A percentile compares a stretch with the other conserved stretches of the same genome.
phyloP scores from a whole-genome alignment of 2,888 invertebrate genomes.

The Drosophila nr. perissopoda region DNA sequence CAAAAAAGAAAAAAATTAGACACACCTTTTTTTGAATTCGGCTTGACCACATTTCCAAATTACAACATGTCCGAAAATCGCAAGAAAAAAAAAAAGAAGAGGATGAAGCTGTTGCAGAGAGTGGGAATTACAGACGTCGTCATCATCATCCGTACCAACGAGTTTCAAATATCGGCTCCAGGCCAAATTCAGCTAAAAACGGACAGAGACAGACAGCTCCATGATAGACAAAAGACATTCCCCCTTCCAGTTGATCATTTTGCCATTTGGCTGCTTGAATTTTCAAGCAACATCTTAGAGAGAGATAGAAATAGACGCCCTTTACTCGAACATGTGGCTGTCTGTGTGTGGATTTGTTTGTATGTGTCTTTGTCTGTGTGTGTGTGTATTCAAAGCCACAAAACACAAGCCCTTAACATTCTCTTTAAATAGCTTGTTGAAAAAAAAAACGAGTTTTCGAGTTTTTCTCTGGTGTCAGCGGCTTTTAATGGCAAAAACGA shows the following conservation, averaged over 20 bases:
- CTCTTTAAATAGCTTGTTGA: conserved; percentile 71
- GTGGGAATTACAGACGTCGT: conserved; percentile 4
- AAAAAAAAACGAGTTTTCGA: conserved; percentile 63
- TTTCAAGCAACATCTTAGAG: conserved; percentile 46
- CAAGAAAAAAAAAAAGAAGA: conserved; percentile 3
- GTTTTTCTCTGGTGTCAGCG: conserved; percentile 47
- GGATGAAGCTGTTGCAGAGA: background rate
- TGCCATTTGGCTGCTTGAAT: conserved; percentile 15
- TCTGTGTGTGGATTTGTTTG: background rate
- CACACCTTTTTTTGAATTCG: conserved; percentile 48
- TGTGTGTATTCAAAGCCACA: conserved; percentile 40
- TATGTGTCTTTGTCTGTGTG: background rate
- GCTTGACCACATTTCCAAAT: conserved; percentile 54
- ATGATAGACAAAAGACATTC: conserved; percentile 30
- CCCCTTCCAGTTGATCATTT: conserved; percentile 4
- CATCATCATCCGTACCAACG: conserved; percentile 26
- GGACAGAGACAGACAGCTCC: conserved; percentile 3
- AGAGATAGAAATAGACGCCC: conserved; percentile 38
- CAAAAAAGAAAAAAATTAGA: conserved; percentile 17
- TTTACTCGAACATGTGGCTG: conserved; percentile 24
- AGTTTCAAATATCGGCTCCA: conserved; percentile 26
- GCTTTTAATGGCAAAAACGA: conserved; percentile 71
- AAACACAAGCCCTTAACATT: conserved; percentile 72
- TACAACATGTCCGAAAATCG: conserved; percentile 43
- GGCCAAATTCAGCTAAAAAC: conserved; percentile 23